Evolutionary conservation across 2,888 invertebrate species (phyloP).

Genomic region (Tetropium fuscum): DNA sequence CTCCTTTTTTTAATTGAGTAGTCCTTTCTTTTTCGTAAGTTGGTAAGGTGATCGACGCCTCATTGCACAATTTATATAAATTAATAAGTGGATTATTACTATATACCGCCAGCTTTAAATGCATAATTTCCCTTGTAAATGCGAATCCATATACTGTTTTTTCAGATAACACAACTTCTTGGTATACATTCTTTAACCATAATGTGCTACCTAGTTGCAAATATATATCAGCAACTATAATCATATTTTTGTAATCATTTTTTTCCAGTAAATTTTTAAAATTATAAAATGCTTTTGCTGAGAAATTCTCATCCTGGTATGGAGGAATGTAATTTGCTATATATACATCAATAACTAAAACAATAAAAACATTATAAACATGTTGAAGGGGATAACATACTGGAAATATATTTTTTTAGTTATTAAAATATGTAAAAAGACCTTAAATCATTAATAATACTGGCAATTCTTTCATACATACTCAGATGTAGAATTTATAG

Average conservation of each 20-base stretch:
- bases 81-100: slow-evolving; percentile 55
- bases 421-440: too few relatives aligned
- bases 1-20: slow-evolving; percentile 16
- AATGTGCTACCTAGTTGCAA: slow-evolving; percentile 73
- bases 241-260: slow-evolving; percentile 44
- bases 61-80: slow-evolving; percentile 67
- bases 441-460: too few relatives aligned
- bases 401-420: too few relatives aligned
- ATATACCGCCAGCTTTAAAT: slow-evolving; percentile 60
- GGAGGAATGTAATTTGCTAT: slow-evolving; percentile 59
- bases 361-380: neutral
- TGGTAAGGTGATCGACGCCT: slow-evolving; percentile 57
- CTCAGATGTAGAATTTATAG: too few relatives aligned
- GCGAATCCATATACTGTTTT: slow-evolving; percentile 68
- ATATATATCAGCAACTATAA: slow-evolving; percentile 67
- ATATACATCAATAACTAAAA: slow-evolving; percentile 50
- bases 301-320: slow-evolving; percentile 55
- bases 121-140: slow-evolving; percentile 69
- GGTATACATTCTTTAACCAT: slow-evolving; percentile 75
- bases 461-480: too few relatives aligned
- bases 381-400: neutral
- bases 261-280: slow-evolving; percentile 42
- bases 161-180: slow-evolving; percentile 67
- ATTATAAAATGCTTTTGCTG: slow-evolving; percentile 38
- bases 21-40: slow-evolving; percentile 43